Conservation (phyloP, 92 coral and sea anemone species). For the Epizoanthus scotinus region DNA sequence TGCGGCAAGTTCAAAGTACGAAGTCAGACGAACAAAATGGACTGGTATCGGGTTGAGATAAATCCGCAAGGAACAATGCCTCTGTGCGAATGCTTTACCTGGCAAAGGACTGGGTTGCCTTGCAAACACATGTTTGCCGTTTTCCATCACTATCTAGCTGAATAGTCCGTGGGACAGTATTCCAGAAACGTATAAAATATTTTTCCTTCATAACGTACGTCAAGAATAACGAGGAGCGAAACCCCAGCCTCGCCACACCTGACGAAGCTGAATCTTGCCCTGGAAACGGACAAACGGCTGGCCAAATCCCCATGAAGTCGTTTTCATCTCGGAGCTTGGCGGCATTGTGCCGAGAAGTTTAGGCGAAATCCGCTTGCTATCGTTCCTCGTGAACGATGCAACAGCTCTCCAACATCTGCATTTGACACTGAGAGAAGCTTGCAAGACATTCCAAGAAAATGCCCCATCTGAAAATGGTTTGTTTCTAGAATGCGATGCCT, state of each 20-base stretch:
- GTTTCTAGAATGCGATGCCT: too few species aligned
- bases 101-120: too few species aligned
- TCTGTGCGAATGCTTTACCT: too few species aligned
- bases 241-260: not conserved
- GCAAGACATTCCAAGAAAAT: too few species aligned
- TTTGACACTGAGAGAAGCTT: too few species aligned
- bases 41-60: too few species aligned
- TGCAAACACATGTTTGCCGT: slow-evolving; percentile 59
- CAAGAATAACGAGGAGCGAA: not conserved
- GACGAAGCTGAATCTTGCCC: not conserved
- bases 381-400: too few species aligned
- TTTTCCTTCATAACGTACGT: slow-evolving; percentile 53
- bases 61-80: too few species aligned
- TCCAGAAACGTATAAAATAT: slow-evolving; percentile 42
- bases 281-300: too few species aligned
- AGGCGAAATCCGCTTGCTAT: too few species aligned
- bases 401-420: too few species aligned
- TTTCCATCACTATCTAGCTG: slow-evolving; percentile 9
- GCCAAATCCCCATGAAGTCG: not conserved
- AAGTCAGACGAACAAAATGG: not conserved
- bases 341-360: not conserved
- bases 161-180: slow-evolving; percentile 54
- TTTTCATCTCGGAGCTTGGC: not conserved
- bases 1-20: not conserved
- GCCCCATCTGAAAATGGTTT: too few species aligned